Evolutionary conservation across 1,140 invertebrate species (phyloP).

Genomic region (Nomia melanderi): DNA sequence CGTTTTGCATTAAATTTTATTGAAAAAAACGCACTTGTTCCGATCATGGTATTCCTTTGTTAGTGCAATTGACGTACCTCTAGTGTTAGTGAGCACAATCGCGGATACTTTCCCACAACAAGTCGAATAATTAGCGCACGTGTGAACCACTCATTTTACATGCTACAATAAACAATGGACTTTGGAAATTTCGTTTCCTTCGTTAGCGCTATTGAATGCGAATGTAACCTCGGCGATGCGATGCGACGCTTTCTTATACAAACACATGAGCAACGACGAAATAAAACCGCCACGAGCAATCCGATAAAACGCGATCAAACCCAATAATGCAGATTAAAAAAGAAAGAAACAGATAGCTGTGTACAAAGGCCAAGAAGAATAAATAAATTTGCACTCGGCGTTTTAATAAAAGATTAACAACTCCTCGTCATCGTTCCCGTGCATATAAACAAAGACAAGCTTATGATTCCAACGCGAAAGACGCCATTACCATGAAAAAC

Average conservation of each 20-base stretch:
- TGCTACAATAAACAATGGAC: constrained; percentile 27
- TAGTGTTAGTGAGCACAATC: neutral
- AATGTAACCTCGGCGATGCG: constrained; percentile 28
- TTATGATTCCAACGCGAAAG: neutral
- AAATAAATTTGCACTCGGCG: neutral
- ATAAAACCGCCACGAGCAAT: neutral
- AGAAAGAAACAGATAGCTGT: neutral
- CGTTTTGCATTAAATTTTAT: neutral
- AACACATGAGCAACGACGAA: neutral
- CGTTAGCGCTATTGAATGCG: constrained; percentile 32
- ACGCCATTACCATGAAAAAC: neutral
- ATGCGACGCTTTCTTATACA: constrained; percentile 7
- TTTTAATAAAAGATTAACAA: constrained; percentile 23
- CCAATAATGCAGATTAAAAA: neutral
- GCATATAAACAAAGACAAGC: constrained; percentile 24
- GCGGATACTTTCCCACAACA: neutral
- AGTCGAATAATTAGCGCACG: neutral
- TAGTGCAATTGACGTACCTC: neutral
- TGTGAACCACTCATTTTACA: constrained; percentile 6
- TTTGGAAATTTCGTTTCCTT: constrained; percentile 3
- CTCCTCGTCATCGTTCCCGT: neutral
- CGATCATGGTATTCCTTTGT: neutral
- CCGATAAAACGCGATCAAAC: neutral
- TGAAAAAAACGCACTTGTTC: neutral
- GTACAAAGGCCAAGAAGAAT: constrained; percentile 6